Conservation (phyloP, 2,888 invertebrate species). For the Macrophya annulata region DNA sequence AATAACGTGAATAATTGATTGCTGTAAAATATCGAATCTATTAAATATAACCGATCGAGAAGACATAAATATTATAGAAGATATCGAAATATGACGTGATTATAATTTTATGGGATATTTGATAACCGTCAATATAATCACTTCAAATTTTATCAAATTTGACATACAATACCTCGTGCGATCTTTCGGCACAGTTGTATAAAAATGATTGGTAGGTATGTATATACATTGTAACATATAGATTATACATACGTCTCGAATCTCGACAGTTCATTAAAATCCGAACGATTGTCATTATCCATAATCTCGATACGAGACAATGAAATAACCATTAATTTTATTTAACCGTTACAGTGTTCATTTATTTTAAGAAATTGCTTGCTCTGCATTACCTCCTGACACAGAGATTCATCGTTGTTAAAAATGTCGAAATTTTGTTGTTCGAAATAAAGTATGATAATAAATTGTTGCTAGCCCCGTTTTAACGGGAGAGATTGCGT, state of each 20-base stretch:
- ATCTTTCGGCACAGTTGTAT: neutral
- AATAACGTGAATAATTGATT: neutral
- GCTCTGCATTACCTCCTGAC: neutral
- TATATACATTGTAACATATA: too few relatives aligned
- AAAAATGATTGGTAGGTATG: too few relatives aligned
- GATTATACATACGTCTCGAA: neutral
- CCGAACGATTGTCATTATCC: neutral
- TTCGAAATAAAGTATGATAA: neutral
- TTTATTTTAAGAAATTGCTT: neutral
- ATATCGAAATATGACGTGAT: neutral
- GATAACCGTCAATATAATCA: neutral
- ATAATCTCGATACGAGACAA: neutral
- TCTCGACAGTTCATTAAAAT: neutral
- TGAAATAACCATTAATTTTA: constrained; percentile 10
- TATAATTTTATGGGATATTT: neutral
- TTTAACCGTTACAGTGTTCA: neutral
- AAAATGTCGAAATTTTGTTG: neutral
- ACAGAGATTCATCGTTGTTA: neutral
- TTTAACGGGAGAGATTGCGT: neutral
- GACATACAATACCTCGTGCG: neutral
- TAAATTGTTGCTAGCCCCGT: neutral
- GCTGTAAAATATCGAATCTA: neutral
- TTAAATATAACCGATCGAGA: neutral
- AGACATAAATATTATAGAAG: neutral
- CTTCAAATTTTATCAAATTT: neutral